Percentiles rank a stretch among this genome's conserved stretches.
phyloP scores from a whole-genome alignment of 2,888 invertebrate genomes.

The Hypomecis atomaria region DNA sequence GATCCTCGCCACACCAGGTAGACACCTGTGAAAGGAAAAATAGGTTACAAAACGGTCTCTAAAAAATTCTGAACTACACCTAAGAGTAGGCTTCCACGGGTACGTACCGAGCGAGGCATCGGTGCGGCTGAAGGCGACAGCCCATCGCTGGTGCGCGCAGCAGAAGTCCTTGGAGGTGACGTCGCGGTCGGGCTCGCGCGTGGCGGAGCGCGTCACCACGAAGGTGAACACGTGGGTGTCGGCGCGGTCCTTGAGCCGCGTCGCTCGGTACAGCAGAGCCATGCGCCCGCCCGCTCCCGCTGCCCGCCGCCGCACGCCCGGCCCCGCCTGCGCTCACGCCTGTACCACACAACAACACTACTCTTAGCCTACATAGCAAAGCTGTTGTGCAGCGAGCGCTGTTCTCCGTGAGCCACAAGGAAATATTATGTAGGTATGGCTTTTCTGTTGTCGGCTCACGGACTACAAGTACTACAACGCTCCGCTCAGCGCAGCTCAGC shows the following conservation, averaged over 20 bases:
- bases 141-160: constrained; percentile 93
- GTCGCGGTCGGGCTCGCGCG: constrained; percentile 91
- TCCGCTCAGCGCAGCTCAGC: no score
- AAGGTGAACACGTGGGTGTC: constrained; percentile 94
- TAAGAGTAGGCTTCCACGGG: no score
- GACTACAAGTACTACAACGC: no score
- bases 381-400: no score
- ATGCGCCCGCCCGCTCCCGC: constrained; percentile 81
- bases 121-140: constrained; percentile 90
- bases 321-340: constrained; percentile 72
- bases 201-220: constrained; percentile 91
- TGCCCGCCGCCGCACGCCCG: constrained; percentile 73
- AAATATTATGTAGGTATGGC: no score
- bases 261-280: constrained; percentile 92
- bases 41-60: background rate
- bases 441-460: no score
- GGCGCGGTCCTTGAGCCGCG: constrained; percentile 92
- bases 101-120: constrained; percentile 87
- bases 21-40: constrained; percentile 84
- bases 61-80: no score
- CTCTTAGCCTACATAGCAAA: background rate
- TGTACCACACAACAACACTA: constrained; percentile 38
- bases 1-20: constrained; percentile 91
- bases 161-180: constrained; percentile 92
- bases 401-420: no score